Evolutionary conservation across 1,140 invertebrate genomes (phyloP), one percentile per base, ranked within the genome.

Genomic region (Acyrthosiphon pisum): DNA sequence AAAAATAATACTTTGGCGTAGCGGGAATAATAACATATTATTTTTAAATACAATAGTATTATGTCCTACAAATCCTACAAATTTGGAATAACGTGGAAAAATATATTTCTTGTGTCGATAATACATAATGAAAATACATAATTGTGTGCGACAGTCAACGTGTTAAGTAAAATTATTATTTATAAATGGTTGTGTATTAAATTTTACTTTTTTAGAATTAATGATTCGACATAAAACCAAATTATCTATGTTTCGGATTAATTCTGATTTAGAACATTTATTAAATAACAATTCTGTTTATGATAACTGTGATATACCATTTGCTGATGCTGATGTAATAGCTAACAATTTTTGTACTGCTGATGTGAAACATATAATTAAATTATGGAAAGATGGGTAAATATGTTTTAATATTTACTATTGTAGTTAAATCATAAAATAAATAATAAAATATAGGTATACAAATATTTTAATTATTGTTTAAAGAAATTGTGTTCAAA

Each of bases 351-450:
- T 83, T 53, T 93, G 91, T 84, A 30, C 91, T 86, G 48, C 14
- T 53, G 91, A 93, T 84, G 91, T 93, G 23, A 84, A 93, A 53
- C 44, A 84, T 84, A 18, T 84, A 30, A 93, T 93, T 50, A 93
- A 93, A 53, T 22, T 93, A 37, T 93, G 91, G 91, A 93, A 84
- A 84, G 35, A 93, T 3, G 22, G 48, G 91, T 93, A 37, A 83
- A 83, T 53, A 56, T 41, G 20, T 89, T 53, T 53, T 22, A n/a
- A n/a, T 46, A 88, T 88, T 48, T 41, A 9, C 9, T 30, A 60
- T 60, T 30, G 30, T 6, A 68, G 30, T 30, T 41, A 68, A 50
- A 44, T 35, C 20, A 41, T 88, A n/a, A 88, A 88, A n/a, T 89
- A 35, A 53, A 53, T 35, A 53, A 53, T 9, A 48, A 22, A 50